These are phyloP conservation scores for Luperina testacea DNA, from an alignment of 2,888 invertebrate genomes.

Conservation along the genomic window DNA sequence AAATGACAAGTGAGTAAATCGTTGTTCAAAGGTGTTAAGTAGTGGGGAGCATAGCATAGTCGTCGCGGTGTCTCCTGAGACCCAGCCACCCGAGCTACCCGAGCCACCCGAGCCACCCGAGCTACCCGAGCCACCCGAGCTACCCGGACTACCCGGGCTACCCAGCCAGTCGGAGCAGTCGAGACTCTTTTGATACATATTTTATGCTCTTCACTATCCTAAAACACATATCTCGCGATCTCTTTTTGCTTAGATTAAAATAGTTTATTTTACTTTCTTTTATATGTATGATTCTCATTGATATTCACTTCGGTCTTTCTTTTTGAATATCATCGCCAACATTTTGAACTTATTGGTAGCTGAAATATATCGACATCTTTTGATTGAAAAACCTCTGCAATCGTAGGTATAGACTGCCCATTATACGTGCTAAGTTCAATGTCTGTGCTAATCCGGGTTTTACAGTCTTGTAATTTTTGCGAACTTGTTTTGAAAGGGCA, in stretches of 20 bases:
- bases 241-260: constrained; percentile 81
- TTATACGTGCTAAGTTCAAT: constrained; percentile 52
- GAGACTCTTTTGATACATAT: constrained; percentile 89
- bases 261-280: constrained; percentile 77
- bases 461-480: constrained; percentile 79
- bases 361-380: constrained; percentile 25
- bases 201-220: constrained; percentile 84
- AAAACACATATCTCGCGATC: constrained; percentile 79
- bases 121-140: constrained; percentile 18
- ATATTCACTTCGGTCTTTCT: constrained; percentile 75
- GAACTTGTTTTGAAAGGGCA: constrained; percentile 80
- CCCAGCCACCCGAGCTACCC: constrained; percentile 52
- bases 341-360: constrained; percentile 37
- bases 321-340: constrained; percentile 67
- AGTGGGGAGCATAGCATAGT: constrained; percentile 75
- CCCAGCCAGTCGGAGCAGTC: constrained; percentile 70
- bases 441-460: constrained; percentile 73
- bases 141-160: constrained; percentile 46
- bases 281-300: constrained; percentile 72
- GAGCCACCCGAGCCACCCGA: constrained; percentile 34
- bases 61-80: constrained; percentile 75
- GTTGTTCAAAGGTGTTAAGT: constrained; percentile 83
- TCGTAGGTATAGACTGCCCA: constrained; percentile 39
- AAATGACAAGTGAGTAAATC: constrained; percentile 70
- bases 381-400: constrained; percentile 39